Percentiles rank a stretch among this genome's conserved stretches.
Conservation (phyloP, 2,113 vertebrate species). For the Galbula dea region DNA sequence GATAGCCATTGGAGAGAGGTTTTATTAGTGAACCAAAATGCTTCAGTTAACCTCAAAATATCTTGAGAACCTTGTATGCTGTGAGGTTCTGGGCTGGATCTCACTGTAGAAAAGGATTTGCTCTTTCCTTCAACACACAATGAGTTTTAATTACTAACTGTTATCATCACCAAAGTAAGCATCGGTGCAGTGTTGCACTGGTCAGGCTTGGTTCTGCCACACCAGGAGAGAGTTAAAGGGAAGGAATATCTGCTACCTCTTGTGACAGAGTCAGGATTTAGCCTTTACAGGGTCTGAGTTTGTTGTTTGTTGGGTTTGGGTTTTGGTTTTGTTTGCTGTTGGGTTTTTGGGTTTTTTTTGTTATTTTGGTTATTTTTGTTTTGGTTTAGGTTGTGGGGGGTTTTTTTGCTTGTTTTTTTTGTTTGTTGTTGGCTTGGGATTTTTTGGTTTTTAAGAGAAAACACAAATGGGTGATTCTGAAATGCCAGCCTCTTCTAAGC, state of each 20-base stretch:
- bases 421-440: no score
- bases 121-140: not conserved
- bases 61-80: accelerated
- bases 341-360: not conserved
- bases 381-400: no score
- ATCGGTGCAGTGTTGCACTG: not conserved
- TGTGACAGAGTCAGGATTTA: not conserved
- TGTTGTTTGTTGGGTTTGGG: not conserved
- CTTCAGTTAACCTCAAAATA: not conserved
- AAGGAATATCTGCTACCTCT: not conserved
- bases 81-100: not conserved
- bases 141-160: not conserved
- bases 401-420: not conserved
- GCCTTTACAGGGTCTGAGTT: not conserved
- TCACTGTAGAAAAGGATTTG: not conserved
- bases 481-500: not conserved
- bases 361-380: not conserved
- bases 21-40: not conserved
- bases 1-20: not conserved
- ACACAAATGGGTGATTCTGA: not conserved
- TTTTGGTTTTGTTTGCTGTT: no score
- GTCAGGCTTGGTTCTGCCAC: not conserved
- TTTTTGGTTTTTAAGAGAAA: not conserved
- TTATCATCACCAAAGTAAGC: not conserved
- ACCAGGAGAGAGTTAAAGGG: not conserved